These are phyloP conservation scores for Drosophila kanapiae DNA, from an alignment of 1,140 invertebrate genomes.

Conservation along the genomic window DNA sequence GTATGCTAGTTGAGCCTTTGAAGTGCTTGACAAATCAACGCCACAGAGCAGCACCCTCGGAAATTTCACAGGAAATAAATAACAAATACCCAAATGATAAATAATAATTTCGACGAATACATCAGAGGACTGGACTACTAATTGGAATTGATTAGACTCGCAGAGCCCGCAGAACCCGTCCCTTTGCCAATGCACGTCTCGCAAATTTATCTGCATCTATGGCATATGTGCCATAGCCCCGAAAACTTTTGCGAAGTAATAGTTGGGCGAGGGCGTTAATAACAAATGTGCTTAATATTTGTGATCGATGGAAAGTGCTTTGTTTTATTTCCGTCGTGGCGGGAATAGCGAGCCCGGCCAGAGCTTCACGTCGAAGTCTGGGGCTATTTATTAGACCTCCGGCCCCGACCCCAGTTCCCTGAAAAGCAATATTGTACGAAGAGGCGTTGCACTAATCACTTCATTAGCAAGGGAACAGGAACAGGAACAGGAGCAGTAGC, in stretches of 20 bases:
- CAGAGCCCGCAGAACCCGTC: constrained; percentile 47
- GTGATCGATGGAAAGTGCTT: constrained; percentile 83
- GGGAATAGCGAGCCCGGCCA: constrained; percentile 11
- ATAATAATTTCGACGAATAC: constrained; percentile 83
- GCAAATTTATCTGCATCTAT: constrained; percentile 81
- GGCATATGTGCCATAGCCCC: constrained; percentile 69
- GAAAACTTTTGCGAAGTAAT: constrained; percentile 46
- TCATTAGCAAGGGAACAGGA: constrained; percentile 65
- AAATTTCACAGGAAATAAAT: constrained; percentile 63
- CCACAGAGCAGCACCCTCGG: constrained; percentile 15
- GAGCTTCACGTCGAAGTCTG: constrained; percentile 42
- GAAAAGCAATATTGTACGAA: constrained; percentile 67
- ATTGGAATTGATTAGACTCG: constrained; percentile 84
- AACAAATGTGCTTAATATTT: constrained; percentile 83
- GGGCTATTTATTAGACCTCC: constrained; percentile 62
- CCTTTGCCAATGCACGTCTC: constrained; percentile 70
- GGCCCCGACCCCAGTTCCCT: constrained; percentile 8
- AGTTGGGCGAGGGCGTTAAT: constrained; percentile 52
- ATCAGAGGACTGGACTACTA: constrained; percentile 81
- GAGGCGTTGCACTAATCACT: constrained; percentile 83
- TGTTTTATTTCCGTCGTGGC: constrained; percentile 63
- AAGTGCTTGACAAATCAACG: constrained; percentile 5
- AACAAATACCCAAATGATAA: constrained; percentile 81
- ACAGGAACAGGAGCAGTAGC: constrained; percentile 21
- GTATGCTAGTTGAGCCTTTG: too few relatives aligned